Percentiles rank a stretch among this genome's conserved stretches.
These are phyloP conservation scores for Semaprochilodus insignis DNA, from an alignment of 2,797 vertebrate genomes.

Conservation along the genomic window DNA sequence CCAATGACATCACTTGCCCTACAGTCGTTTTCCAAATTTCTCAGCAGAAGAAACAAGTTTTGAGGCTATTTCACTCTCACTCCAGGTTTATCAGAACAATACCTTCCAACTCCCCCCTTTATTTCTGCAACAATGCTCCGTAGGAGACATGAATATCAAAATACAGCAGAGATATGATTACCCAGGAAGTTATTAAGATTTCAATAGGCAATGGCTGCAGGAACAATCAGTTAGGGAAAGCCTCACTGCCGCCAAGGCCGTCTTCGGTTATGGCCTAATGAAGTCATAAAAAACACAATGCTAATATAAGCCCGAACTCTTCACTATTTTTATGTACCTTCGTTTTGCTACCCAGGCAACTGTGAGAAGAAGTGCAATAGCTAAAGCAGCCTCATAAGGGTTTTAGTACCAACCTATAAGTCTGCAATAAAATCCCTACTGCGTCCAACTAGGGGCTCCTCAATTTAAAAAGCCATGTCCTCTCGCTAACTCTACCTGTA, in stretches of 20 bases:
- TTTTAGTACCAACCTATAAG: conserved; percentile 40
- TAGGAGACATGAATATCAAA: background rate
- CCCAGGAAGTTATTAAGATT: conserved; percentile 24
- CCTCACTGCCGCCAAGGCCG: conserved; percentile 7
- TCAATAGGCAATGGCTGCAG: conserved; percentile 8
- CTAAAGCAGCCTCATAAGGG: conserved; percentile 29
- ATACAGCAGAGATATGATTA: conserved; percentile 3
- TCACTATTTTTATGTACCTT: conserved; percentile 30
- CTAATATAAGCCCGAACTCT: conserved; percentile 34
- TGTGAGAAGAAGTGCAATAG: conserved; percentile 21
- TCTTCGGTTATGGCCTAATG: conserved; percentile 39
- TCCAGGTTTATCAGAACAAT: background rate
- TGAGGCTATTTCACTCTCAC: conserved; percentile 29
- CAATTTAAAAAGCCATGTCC: conserved; percentile 24
- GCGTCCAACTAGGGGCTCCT: conserved; percentile 9
- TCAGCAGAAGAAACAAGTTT: conserved; percentile 11
- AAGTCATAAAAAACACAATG: conserved; percentile 43
- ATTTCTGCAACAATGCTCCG: background rate
- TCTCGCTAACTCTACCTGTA: conserved; percentile 46
- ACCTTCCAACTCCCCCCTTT: background rate
- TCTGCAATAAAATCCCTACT: conserved; percentile 34
- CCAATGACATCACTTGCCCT: conserved; percentile 75
- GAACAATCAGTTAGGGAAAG: conserved; percentile 33
- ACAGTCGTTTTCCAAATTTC: conserved; percentile 62
- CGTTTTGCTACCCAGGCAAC: conserved; percentile 45